Conservation (phyloP, 2,113 vertebrate genomes). For the Turnix velox region DNA sequence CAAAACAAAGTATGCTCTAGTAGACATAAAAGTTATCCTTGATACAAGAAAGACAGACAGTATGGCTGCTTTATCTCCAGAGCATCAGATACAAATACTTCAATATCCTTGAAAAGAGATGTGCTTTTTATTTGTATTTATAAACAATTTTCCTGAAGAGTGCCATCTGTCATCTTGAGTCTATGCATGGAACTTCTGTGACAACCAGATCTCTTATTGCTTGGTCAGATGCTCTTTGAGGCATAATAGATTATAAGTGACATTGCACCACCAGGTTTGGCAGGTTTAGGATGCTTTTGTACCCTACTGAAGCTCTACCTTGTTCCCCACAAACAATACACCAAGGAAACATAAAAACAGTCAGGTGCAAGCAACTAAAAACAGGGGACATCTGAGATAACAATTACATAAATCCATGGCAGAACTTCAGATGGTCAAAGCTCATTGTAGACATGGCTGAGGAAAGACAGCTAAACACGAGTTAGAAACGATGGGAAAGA, state of each 20-base stretch:
- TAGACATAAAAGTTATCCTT: neutral
- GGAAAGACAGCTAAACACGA: neutral
- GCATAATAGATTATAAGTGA: neutral
- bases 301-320: neutral
- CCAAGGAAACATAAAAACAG: neutral
- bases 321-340: neutral
- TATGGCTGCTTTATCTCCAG: neutral
- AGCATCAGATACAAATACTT: neutral
- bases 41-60: neutral
- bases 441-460: neutral
- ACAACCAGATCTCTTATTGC: neutral
- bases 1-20: neutral
- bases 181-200: neutral
- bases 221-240: neutral
- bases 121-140: neutral
- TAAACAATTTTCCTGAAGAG: neutral
- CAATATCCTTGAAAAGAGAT: neutral
- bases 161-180: neutral
- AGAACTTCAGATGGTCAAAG: neutral
- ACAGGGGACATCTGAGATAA: neutral
- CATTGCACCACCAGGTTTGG: neutral
- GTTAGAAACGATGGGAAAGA: neutral
- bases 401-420: neutral
- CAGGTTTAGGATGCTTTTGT: neutral
- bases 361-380: neutral